These are phyloP conservation scores for Tiliacea aurago DNA, from an alignment of 2,888 invertebrate species.

Conservation along the genomic window DNA sequence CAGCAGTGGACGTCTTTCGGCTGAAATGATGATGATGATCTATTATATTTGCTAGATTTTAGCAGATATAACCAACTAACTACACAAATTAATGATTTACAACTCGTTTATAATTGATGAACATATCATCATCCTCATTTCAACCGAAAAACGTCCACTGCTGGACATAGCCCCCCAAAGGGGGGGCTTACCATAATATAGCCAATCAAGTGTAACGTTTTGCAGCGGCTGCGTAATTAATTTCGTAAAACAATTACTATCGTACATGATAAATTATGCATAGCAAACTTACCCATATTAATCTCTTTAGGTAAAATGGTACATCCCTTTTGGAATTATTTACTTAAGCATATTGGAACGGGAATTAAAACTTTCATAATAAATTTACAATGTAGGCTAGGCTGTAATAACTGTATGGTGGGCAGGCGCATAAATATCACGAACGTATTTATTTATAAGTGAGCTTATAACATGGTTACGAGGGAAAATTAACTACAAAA, in stretches of 20 bases:
- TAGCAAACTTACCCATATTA: conserved; percentile 56
- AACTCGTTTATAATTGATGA: background rate
- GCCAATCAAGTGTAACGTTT: conserved; percentile 27
- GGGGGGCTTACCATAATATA: no score
- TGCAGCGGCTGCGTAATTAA: conserved; percentile 43
- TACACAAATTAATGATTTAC: background rate
- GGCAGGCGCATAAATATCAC: conserved; percentile 51
- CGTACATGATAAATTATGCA: conserved; percentile 58
- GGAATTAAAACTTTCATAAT: conserved; percentile 68
- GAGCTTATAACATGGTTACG: conserved; percentile 48
- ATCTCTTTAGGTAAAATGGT: conserved; percentile 66
- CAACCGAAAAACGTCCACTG: no score
- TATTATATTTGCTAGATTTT: background rate
- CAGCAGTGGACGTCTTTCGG: no score
- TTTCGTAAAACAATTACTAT: conserved; percentile 52
- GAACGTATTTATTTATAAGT: conserved; percentile 54
- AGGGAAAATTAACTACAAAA: conserved; percentile 35
- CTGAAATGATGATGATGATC: no score
- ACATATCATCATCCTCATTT: no score
- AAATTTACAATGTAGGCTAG: conserved; percentile 60
- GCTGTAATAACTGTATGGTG: conserved; percentile 53
- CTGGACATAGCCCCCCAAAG: no score
- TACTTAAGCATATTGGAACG: conserved; percentile 63
- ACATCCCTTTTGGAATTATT: conserved; percentile 60
- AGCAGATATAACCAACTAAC: no score